phyloP scores from a whole-genome alignment of 2,888 invertebrate genomes.

The Oscheius onirici region DNA sequence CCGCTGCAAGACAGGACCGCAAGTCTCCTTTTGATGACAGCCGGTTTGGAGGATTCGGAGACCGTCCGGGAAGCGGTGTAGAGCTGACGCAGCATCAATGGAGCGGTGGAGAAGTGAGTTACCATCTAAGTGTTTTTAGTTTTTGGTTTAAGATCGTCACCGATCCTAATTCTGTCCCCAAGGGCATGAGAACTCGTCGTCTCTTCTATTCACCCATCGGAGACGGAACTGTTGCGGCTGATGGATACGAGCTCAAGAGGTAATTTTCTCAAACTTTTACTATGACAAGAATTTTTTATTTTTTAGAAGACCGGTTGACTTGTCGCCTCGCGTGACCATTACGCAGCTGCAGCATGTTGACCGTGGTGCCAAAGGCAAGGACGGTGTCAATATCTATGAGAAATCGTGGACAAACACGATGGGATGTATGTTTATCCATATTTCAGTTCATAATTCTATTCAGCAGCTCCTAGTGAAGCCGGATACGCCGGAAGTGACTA shows the following conservation, averaged over 20 bases:
- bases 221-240: constrained; percentile 66
- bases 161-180: constrained; percentile 59
- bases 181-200: constrained; percentile 62
- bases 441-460: background rate
- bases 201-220: constrained; percentile 70
- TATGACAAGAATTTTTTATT: background rate
- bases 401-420: constrained; percentile 65
- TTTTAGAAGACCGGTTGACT: constrained; percentile 61
- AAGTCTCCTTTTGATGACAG: constrained; percentile 46
- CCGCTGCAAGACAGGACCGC: constrained; percentile 33
- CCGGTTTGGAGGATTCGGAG: constrained; percentile 68
- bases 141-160: constrained; percentile 54
- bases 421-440: constrained; percentile 45
- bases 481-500: constrained; percentile 50
- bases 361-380: constrained; percentile 60
- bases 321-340: constrained; percentile 65
- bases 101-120: constrained; percentile 67
- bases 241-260: constrained; percentile 69
- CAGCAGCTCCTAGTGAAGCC: constrained; percentile 47
- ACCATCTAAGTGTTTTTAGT: background rate
- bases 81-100: constrained; percentile 64
- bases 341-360: constrained; percentile 68
- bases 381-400: constrained; percentile 64
- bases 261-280: constrained; percentile 6
- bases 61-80: constrained; percentile 67